Percentiles rank a stretch among this genome's conserved stretches.
Conservation (phyloP, 2,797 vertebrate genomes). For the Macroramphosus scolopax region DNA sequence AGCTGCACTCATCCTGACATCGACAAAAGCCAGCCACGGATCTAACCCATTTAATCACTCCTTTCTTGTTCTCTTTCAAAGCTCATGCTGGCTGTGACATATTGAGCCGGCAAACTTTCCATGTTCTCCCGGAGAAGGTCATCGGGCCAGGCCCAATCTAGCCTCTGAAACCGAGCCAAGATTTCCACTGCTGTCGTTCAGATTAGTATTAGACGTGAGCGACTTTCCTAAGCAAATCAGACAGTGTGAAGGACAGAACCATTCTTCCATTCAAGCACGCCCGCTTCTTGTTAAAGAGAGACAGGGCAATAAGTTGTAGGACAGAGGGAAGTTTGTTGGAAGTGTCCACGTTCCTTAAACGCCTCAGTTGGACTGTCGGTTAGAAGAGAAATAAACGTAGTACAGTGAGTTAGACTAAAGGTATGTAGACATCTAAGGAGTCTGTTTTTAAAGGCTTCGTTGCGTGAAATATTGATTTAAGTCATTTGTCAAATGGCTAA, state of each 20-base stretch:
- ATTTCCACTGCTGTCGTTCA: conserved; percentile 78
- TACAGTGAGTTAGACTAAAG: too few relatives aligned
- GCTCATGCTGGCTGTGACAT: conserved; percentile 61
- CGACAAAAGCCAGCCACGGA: conserved; percentile 45
- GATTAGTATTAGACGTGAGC: conserved; percentile 79
- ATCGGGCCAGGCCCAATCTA: conserved; percentile 74
- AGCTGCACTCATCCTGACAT: conserved; percentile 50
- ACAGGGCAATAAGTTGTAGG: conserved; percentile 68
- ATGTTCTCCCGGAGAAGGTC: conserved; percentile 76
- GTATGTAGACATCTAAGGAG: too few relatives aligned
- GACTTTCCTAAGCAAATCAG: conserved; percentile 79
- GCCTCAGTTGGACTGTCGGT: conserved; percentile 47
- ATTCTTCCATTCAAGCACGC: conserved; percentile 70
- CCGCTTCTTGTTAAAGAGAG: conserved; percentile 69
- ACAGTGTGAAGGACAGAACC: conserved; percentile 79
- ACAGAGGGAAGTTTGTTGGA: conserved; percentile 65
- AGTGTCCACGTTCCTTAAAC: conserved; percentile 51
- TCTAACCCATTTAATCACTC: conserved; percentile 65
- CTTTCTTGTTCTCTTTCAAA: conserved; percentile 66
- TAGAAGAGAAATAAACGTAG: too few relatives aligned
- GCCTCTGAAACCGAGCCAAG: conserved; percentile 81
- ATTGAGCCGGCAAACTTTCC: conserved; percentile 75
- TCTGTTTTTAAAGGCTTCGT: too few relatives aligned
- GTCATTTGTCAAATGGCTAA: too few relatives aligned
- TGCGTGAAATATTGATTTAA: too few relatives aligned